Evolutionary conservation across 2,113 vertebrate genomes (phyloP).

Genomic region (Butorides virescens): DNA sequence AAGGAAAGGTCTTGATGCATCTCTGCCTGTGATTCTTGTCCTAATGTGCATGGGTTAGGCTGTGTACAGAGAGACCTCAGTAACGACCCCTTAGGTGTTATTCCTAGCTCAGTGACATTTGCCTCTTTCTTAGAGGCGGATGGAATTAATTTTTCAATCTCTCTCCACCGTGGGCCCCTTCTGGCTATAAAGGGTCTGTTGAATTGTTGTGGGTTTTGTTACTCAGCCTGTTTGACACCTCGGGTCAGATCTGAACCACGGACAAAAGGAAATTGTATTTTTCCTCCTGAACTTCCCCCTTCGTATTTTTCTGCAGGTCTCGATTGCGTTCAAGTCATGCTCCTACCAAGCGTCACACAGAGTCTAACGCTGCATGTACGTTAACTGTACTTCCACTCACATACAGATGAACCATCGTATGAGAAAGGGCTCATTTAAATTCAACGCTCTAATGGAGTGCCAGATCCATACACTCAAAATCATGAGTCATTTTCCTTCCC

Average conservation of each 20-base stretch:
- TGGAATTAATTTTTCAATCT: slow-evolving; percentile 43
- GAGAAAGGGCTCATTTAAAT: slow-evolving; percentile 34
- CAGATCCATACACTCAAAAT: neutral
- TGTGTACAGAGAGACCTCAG: rapidly evolving
- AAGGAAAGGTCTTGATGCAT: neutral
- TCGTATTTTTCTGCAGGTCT: neutral
- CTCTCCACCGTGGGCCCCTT: neutral
- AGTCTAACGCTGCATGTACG: neutral
- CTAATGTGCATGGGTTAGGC: neutral
- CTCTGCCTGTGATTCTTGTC: neutral
- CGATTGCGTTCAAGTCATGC: neutral
- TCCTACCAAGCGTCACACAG: neutral
- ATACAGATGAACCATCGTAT: neutral
- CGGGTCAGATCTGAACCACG: neutral
- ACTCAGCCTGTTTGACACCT: neutral
- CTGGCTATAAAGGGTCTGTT: neutral
- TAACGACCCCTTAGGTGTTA: neutral
- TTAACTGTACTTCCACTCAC: neutral
- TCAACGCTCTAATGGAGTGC: neutral
- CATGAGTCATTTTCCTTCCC: neutral
- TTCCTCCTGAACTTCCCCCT: neutral
- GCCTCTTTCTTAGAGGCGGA: neutral
- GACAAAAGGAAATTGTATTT: slow-evolving; percentile 17
- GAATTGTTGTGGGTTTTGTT: slow-evolving; percentile 10
- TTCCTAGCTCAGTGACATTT: slow-evolving; percentile 2